Evolutionary conservation across 2,888 invertebrate genomes (phyloP), one percentile per base, ranked within the genome.

Genomic region (Listrodromus nycthemerus): DNA sequence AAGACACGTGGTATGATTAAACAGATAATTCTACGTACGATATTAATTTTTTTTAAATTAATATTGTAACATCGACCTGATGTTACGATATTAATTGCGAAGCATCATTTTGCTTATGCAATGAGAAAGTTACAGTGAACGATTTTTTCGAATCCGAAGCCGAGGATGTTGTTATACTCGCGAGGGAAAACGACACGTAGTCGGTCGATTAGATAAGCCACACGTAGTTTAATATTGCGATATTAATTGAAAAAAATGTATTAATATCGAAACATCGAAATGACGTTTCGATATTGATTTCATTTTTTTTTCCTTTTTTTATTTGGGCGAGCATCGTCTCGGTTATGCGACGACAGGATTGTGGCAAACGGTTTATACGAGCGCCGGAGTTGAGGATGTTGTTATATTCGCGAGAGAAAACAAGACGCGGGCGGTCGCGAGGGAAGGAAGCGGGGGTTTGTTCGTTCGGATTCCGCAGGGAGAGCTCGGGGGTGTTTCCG

Each of bases 391-490:
- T 50, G 61, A 50, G 79, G 70, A 79, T 74, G 41, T 79, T 79
- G 77, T 80, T 30, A 30, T 74, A 74, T 76, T 70, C 73, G 83
- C 55, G 74, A 80, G 74, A 78, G 80, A 78, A 80, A 78, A 84
- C 83, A 58, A 69, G 74, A 74, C 41, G 45, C 33, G 58, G 41
- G 69, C 13, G 21, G 55, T 41, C 8, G 13, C 19, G 41, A 71
- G 24, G 41, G 41, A 19, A 6, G 8, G 21, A 6, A 7, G 16
- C 33, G 24, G 41, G 69, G 67, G 58, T 27, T 27, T 13, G 58
- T 61, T 61, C 45, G 41, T 55, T 69, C 27, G 77, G 73, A 84
- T 84, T 67, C 76, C 78, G 55, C 61, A 76, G 75, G 45, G 65
- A 48, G 58, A 55, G 6, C n/a, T 27, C 21, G 37, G 37, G 50